Conservation (phyloP, 2,888 invertebrate species). For the Drosophila subquinaria region DNA sequence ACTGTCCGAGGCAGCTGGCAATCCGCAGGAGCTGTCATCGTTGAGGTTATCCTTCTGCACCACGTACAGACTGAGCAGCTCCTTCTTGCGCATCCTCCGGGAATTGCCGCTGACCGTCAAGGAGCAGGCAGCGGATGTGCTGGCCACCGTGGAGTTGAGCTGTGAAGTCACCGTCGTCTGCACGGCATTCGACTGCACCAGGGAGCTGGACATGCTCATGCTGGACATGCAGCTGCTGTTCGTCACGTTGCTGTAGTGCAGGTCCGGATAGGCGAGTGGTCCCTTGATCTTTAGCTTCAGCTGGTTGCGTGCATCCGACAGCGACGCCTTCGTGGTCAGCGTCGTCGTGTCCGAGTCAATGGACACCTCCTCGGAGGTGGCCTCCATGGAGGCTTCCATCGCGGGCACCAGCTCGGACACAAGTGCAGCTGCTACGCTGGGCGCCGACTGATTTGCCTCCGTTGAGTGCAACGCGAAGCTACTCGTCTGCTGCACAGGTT, state of each 20-base stretch:
- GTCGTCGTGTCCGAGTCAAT: conserved; percentile 86
- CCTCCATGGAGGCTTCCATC: conserved; percentile 84
- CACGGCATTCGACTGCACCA: conserved; percentile 72
- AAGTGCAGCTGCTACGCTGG: conserved; percentile 27
- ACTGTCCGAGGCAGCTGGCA: conserved; percentile 85
- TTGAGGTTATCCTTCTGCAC: conserved; percentile 93
- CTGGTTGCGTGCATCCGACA: conserved; percentile 93
- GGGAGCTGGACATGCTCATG: conserved; percentile 61
- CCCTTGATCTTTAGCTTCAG: conserved; percentile 96
- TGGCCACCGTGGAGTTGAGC: conserved; percentile 67
- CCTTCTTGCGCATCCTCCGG: conserved; percentile 95
- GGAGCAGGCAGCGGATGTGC: conserved; percentile 51
- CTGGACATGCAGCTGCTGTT: conserved; percentile 59
- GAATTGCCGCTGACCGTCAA: conserved; percentile 86
- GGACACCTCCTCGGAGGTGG: conserved; percentile 85
- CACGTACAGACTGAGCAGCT: conserved; percentile 93
- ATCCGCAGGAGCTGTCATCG: conserved; percentile 89
- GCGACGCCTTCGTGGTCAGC: conserved; percentile 89
- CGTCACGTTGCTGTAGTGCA: conserved; percentile 86
- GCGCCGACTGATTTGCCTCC: conserved; percentile 68
- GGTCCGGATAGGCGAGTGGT: conserved; percentile 90
- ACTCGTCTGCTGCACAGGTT: conserved; percentile 34
- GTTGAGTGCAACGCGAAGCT: conserved; percentile 59
- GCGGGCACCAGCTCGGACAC: conserved; percentile 78
- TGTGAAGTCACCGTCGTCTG: conserved; percentile 75